Base-by-base conservation (phyloP, 2,888 invertebrate species). In the Pediacus dermestoides region DNA sequence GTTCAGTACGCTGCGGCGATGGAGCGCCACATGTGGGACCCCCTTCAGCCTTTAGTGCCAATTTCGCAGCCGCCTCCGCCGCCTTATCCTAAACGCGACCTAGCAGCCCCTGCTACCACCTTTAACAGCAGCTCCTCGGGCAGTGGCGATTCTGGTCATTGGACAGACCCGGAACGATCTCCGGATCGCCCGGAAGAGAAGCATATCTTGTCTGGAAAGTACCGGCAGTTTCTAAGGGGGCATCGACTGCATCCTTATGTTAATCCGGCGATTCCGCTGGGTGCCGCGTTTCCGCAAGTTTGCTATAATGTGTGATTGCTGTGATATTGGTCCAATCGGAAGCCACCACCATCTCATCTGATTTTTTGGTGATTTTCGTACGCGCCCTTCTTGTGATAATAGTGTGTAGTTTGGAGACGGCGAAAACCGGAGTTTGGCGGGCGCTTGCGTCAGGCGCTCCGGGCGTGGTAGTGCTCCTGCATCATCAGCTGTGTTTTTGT, bases 221-320 rank as follows among this genome's bases (percentile, higher is more conserved):
- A 76, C 64, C 69, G 76, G 46, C 76, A 76, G 65, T 77, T 76
- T 59, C 63, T 76, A 58, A 70, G 75, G 48, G 71, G 75, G 34
- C 76, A 76, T 59, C 70, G 77, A 58, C 71, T 76, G 64, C 76
- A 77, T 64, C 77, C 77, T 11, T 77, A 77, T 61, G 68, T 74
- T 51, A 69, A 71, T 55, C 70, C 71, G 42, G 64, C 68, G 48
- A 68, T 68, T 45, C 67, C 68, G 34, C 56, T 69, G 54, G 70
- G 70, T 37, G 71, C 74, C 42, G 69, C 73, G 45, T 74, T 76
- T 64, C 75, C 75, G 53, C 75, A 76, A 67, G 75, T 77, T 63
- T 77, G 76, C 67, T 77, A 76, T 58, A 77, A 77, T 64, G 76
- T 76, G 74, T 77, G 76, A 77, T 75, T 67, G 60, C 62, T 61